Evolutionary conservation across 2,797 vertebrate species (phyloP).

Genomic region (Prionace glauca): DNA sequence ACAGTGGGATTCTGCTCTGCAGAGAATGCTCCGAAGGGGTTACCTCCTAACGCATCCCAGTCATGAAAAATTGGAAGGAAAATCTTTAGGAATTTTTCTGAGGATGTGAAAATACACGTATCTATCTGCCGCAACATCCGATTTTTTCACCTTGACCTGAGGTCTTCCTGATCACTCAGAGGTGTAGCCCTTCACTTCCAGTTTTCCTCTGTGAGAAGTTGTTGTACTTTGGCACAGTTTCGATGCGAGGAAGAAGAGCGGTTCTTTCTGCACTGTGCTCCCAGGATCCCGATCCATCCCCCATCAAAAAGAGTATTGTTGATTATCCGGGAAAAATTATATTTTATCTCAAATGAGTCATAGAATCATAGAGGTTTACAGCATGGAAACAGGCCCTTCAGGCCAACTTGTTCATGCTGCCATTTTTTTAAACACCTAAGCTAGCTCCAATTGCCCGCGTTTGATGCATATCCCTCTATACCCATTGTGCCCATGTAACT

Average conservation of each 20-base stretch:
- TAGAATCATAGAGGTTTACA: no score
- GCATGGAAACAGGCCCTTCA: no score
- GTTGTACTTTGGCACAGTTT: not conserved
- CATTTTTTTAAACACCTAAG: no score
- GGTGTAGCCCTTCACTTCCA: not conserved
- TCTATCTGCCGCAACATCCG: not conserved
- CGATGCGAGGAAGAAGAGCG: no score
- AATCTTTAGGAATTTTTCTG: not conserved
- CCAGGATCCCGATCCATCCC: not conserved
- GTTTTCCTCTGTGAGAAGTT: not conserved
- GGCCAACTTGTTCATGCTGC: no score
- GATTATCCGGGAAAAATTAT: not conserved
- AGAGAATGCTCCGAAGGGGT: no score
- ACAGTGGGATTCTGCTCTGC: not conserved
- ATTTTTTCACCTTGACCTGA: not conserved
- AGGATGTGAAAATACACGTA: not conserved
- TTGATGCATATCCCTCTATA: no score
- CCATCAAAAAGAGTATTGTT: not conserved
- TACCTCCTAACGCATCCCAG: no score
- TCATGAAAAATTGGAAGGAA: not conserved
- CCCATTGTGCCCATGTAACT: no score
- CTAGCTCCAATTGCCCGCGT: no score
- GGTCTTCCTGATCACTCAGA: not conserved
- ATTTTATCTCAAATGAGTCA: no score
- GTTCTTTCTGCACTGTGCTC: not conserved